Evolutionary conservation across 2,888 invertebrate species (phyloP).

Genomic region (Gasteruption jaculator): DNA sequence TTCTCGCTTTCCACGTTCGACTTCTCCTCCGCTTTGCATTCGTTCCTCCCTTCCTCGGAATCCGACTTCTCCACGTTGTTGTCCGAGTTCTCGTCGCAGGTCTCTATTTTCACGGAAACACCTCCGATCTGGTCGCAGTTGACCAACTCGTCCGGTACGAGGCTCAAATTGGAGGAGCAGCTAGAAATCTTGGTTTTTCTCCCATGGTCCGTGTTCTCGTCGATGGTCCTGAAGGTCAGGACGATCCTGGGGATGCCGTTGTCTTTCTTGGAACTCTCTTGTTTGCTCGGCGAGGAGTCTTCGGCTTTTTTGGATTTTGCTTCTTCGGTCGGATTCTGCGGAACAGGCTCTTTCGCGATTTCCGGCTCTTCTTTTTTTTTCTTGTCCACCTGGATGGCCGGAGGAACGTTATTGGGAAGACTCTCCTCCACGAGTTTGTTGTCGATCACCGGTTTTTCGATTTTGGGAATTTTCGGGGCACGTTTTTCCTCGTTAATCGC

Average conservation of each 20-base stretch:
- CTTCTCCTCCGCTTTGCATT: constrained; percentile 17
- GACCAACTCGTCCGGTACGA: constrained; percentile 44
- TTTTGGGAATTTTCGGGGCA: too few species aligned
- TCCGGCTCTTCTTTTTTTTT: constrained; percentile 13
- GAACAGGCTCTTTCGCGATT: constrained; percentile 4
- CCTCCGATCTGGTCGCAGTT: constrained; percentile 47
- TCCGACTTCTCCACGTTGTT: constrained; percentile 53
- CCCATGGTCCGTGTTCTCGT: constrained; percentile 48
- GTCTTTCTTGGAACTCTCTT: constrained; percentile 34
- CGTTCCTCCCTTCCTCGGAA: constrained; percentile 50
- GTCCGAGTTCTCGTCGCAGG: constrained; percentile 41
- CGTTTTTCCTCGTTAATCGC: constrained; percentile 16
- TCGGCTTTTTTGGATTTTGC: constrained; percentile 23
- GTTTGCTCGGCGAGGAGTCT: constrained; percentile 24
- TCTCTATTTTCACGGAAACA: constrained; percentile 48
- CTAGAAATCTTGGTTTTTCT: constrained; percentile 48
- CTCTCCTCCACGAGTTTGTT: constrained; percentile 6
- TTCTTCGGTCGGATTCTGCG: constrained; percentile 18
- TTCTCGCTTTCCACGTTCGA: constrained; percentile 18
- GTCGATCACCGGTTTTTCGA: not conserved
- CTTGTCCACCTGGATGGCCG: constrained; percentile 5
- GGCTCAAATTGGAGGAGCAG: constrained; percentile 43
- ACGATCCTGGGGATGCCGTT: constrained; percentile 59
- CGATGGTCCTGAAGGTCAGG: constrained; percentile 59
- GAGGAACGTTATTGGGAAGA: not conserved